Percentiles rank a stretch among this genome's conserved stretches.
Evolutionary conservation across 2,113 vertebrate species (phyloP).

Genomic region (Pachyramphus minor): DNA sequence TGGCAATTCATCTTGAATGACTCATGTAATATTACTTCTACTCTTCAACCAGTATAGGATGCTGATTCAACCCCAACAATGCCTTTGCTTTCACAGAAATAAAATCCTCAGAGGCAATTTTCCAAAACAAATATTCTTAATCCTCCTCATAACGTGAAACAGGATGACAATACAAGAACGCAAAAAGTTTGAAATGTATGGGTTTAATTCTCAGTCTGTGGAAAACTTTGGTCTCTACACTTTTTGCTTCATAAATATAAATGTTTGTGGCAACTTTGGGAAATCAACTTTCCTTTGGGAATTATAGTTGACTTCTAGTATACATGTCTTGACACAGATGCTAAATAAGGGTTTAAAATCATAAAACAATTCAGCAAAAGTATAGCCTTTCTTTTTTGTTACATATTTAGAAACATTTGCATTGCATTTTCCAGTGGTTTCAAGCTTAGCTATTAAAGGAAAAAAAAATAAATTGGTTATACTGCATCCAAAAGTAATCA

Average conservation of each 20-base stretch:
- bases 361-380: neutral
- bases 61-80: neutral
- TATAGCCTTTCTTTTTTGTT: neutral
- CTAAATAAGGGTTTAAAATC: neutral
- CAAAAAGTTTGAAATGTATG: neutral
- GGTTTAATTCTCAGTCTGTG: neutral
- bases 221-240: neutral
- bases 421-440: neutral
- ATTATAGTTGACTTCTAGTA: neutral
- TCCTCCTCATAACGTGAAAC: neutral
- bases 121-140: conserved; percentile 12
- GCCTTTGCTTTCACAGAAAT: neutral
- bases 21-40: neutral
- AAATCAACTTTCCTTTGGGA: conserved; percentile 11
- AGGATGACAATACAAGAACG: neutral
- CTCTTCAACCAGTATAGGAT: neutral
- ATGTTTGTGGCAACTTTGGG: neutral
- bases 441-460: neutral
- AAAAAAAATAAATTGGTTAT: neutral
- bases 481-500: neutral
- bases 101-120: neutral
- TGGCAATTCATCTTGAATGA: neutral
- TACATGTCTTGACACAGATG: neutral
- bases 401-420: neutral
- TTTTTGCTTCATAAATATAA: neutral